A percentile compares a stretch with the other conserved stretches of the same genome.
Evolutionary conservation across 2,888 invertebrate genomes (phyloP).

Genomic region (Sabatieria punctata): DNA sequence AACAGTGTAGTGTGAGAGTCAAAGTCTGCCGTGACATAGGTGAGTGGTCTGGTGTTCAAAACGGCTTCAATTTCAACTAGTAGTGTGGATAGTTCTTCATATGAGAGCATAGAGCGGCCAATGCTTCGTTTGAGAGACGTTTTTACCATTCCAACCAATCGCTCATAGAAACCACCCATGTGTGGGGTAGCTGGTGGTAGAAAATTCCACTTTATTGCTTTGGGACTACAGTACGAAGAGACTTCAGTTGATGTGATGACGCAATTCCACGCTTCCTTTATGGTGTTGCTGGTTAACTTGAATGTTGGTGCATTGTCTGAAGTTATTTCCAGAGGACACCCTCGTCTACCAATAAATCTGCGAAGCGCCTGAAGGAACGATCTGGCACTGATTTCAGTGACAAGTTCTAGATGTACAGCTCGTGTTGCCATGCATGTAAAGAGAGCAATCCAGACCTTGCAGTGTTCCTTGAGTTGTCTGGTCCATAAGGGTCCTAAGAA

Average conservation of each 20-base stretch:
- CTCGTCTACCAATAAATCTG: constrained; percentile 10
- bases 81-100: constrained; percentile 24
- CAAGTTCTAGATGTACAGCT: constrained; percentile 12
- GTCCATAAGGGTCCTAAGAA: constrained; percentile 13
- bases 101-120: constrained; percentile 32
- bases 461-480: background rate
- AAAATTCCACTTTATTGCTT: constrained; percentile 25
- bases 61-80: constrained; percentile 23
- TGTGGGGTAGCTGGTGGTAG: constrained; percentile 33
- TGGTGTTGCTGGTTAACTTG: constrained; percentile 27
- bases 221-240: background rate
- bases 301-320: constrained; percentile 34
- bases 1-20: constrained; percentile 3
- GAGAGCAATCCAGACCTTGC: constrained; percentile 6
- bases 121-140: constrained; percentile 26
- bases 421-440: constrained; percentile 13
- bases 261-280: constrained; percentile 10
- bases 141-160: constrained; percentile 32
- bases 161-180: constrained; percentile 37
- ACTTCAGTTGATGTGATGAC: background rate
- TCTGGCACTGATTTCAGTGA: background rate
- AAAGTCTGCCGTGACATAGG: constrained; percentile 21
- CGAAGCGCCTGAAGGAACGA: constrained; percentile 10
- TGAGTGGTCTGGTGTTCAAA: constrained; percentile 30
- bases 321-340: constrained; percentile 12